Conservation (phyloP, 2,888 invertebrate species). For the Lamellibrachia satsuma region DNA sequence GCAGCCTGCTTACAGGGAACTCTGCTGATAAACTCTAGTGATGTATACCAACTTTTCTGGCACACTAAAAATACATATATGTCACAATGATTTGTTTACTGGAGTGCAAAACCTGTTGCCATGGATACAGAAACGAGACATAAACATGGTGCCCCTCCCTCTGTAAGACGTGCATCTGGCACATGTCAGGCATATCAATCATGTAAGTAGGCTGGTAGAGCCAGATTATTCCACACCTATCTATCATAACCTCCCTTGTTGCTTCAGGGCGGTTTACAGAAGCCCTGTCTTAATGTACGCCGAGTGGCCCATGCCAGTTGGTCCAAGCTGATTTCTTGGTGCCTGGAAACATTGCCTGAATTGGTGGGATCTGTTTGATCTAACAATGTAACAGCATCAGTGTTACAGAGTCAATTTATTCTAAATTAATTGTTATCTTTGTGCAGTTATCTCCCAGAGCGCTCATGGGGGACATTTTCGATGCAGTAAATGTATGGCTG, state of each 20-base stretch:
- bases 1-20: not conserved
- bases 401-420: not conserved
- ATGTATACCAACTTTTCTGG: not conserved
- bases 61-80: not conserved
- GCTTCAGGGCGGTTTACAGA: not conserved
- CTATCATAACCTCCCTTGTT: not conserved
- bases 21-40: not conserved
- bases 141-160: constrained; percentile 13
- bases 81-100: not conserved
- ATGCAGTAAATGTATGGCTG: not conserved
- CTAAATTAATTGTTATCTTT: not conserved
- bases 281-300: not conserved
- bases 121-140: constrained; percentile 14
- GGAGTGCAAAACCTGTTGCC: not conserved
- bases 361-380: not conserved
- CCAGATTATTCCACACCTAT: not conserved
- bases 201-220: not conserved
- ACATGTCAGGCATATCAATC: constrained; percentile 2
- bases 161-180: not conserved
- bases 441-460: not conserved
- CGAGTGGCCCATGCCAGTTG: not conserved
- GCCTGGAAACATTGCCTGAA: constrained; percentile 10
- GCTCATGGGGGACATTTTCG: not conserved
- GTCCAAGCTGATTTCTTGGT: not conserved
- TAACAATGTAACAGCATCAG: not conserved